Evolutionary conservation across 2,113 vertebrate species (phyloP), one percentile per base, ranked within the genome.

Genomic region (Rhinichthys klamathensis): DNA sequence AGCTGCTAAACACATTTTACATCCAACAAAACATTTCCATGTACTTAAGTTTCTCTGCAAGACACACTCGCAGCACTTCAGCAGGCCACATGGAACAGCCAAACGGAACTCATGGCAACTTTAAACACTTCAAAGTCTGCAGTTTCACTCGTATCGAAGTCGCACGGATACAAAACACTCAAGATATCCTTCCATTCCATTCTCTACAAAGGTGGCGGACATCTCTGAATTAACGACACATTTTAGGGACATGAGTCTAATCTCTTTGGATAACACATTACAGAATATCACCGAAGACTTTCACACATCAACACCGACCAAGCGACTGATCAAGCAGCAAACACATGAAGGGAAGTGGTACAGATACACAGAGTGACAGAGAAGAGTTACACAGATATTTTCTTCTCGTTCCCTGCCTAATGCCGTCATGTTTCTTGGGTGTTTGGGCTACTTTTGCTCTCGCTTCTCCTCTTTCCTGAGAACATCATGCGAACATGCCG

Each of bases 161-260:
- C 67, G 81, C 70, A 86, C 60, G 79, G 85, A 82, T 78, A 44
- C n/a, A 80, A 49, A 79, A 86, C 87, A 86, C 91, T 90, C 80
- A 88, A 82, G 80, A 54, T 56, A 82, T 72, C 44, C 49, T 56
- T 82, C 65, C 72, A 69, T 35, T 84, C 80, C 72, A 69, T 38
- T 84, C 77, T 72, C 85, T 91, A 90, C 56, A 90, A 91, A 86
- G 94, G 94, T 85, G 82, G 54, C 70, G 38, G 61, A 82, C 88
- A 91, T 81, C 93, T 88, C 92, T 89, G 92, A 93, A 92, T 92
- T 93, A 92, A 93, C 94, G 92, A 93, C 93, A 95, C 92, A 96
- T 93, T 92, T 91, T 72, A 90, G 75, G 92, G 90, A 91, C 86
- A 82, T 90, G 92, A 90, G 90, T 91, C 90, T 88, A 80, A 85